Percentiles rank a stretch among this genome's conserved stretches.
Evolutionary conservation across 2,888 invertebrate genomes (phyloP).

Genomic region (Trichopria drosophilae): DNA sequence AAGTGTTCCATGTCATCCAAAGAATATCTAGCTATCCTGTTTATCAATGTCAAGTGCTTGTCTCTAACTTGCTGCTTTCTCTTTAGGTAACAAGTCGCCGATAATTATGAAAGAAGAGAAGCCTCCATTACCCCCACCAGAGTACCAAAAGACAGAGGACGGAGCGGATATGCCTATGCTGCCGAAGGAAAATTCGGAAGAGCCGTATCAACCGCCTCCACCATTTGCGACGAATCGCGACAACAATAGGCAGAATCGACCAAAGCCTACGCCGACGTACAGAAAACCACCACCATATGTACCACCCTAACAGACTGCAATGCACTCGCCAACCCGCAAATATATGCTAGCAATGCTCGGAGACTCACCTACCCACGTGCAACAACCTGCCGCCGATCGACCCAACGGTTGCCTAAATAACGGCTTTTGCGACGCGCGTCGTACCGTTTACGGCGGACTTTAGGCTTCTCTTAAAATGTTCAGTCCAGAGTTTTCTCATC

Average conservation of each 20-base stretch:
- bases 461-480: too few relatives aligned
- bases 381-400: conserved; percentile 43
- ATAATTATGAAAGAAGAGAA: conserved; percentile 94
- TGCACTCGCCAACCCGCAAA: conserved; percentile 54
- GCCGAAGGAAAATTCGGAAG: conserved; percentile 61
- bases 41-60: too few relatives aligned
- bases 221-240: conserved; percentile 79
- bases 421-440: neutral
- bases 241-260: conserved; percentile 72
- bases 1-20: too few relatives aligned
- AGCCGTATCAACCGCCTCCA: conserved; percentile 90
- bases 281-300: conserved; percentile 96
- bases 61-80: too few relatives aligned
- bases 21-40: too few relatives aligned
- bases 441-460: conserved; percentile 13
- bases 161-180: conserved; percentile 59
- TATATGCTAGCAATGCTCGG: conserved; percentile 56
- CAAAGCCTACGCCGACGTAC: conserved; percentile 87
- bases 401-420: conserved; percentile 6
- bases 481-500: too few relatives aligned
- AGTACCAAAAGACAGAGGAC: conserved; percentile 66
- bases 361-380: conserved; percentile 51
- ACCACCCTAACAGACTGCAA: conserved; percentile 77
- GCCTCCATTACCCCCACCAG: conserved; percentile 86
- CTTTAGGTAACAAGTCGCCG: conserved; percentile 78